Evolutionary conservation across 1,140 invertebrate genomes (phyloP), one percentile per base, ranked within the genome.

Genomic region (Panonychus citri): DNA sequence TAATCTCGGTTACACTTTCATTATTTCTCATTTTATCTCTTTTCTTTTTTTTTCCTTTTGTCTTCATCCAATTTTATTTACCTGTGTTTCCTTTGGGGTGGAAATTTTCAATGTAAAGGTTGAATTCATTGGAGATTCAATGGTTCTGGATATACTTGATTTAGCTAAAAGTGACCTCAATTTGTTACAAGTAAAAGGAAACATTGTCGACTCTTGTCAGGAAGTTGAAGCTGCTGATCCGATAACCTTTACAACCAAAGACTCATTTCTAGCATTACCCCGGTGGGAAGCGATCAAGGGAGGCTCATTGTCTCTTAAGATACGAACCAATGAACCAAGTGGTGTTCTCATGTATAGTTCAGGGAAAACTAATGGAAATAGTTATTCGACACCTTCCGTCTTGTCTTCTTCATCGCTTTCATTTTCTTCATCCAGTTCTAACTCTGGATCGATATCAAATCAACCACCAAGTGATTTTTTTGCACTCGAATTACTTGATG

Each of bases 331-430:
- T 65, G 89, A 95, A 71, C 79, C 85, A 2, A 86, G 93, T 68
- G 90, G 90, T 17, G 74, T 97, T 53, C 78, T 97, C 55, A 77
- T 95, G 64, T 90, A 90, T 74, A 91, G 87, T 67, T 81, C 81
- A 62, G 85, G 86, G 64, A 76, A 79, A 65, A 25, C 62, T 3
- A 56, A 55, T 43, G 52, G 26, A 27, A 46, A 42, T 7, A n/a
- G 27, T 13, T 24, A 27, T 21, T 12, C 28, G 12, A 34, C 30
- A 34, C 12, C 30, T 34, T 34, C 30, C 30, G 30, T 34, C 30
- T 34, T 12, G 12, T 34, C 30, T 34, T 34, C 30, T 34, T 34
- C 12, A 34, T 0, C 30, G 5, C 12, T 12, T 34, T 34, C 30
- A 34, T 34, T 34, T 34, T 34, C 5, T 34, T 34, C 30, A 34